Conservation (phyloP, 2,888 invertebrate species). For the Aphelenchoides bicaudatus region DNA sequence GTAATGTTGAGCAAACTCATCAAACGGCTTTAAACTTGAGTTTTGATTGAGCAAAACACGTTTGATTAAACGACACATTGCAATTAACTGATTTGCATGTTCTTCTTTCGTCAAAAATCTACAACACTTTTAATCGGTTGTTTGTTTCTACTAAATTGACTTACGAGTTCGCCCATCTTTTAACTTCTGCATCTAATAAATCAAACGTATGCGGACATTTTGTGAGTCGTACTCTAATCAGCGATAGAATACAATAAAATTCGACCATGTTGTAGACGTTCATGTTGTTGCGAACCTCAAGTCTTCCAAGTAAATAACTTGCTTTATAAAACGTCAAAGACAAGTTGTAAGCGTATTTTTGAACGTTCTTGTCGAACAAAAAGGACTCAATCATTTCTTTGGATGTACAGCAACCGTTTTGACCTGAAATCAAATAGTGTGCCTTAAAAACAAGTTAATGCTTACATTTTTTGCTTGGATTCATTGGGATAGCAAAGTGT, state of each 20-base stretch:
- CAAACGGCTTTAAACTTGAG: no score
- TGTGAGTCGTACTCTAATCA: neutral
- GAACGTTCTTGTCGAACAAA: neutral
- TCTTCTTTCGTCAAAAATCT: neutral
- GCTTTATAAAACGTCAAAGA: neutral
- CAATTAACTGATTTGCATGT: neutral
- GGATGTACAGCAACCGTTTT: neutral
- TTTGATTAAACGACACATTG: slow-evolving; percentile 6
- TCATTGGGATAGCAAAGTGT: neutral
- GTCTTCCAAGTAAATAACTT: no score
- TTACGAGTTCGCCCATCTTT: neutral
- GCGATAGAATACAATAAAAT: slow-evolving; percentile 4
- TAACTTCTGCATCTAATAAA: neutral
- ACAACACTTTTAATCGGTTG: no score
- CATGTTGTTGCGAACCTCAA: no score
- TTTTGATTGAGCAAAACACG: neutral
- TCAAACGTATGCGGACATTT: neutral
- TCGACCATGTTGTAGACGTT: neutral
- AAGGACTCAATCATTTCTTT: slow-evolving; percentile 10
- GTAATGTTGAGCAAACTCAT: no score
- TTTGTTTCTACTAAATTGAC: no score
- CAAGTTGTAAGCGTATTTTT: neutral
- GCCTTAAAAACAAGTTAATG: neutral
- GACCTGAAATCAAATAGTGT: neutral
- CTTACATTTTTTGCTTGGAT: neutral